Percentiles rank a stretch among this genome's conserved stretches.
These are phyloP conservation scores for Campoplex nolae DNA, from an alignment of 2,888 invertebrate genomes.

Conservation along the genomic window DNA sequence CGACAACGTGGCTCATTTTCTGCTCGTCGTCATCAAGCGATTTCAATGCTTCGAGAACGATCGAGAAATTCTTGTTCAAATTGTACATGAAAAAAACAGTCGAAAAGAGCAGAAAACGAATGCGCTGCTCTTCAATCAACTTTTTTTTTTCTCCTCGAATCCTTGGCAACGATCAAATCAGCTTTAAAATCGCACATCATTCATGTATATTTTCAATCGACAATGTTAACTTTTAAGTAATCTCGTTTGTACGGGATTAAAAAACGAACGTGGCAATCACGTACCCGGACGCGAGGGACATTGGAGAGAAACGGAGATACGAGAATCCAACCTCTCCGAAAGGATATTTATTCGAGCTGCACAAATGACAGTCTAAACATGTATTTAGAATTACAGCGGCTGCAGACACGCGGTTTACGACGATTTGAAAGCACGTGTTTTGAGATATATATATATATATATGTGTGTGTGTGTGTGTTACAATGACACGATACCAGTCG, in stretches of 20 bases:
- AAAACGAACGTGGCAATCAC: neutral
- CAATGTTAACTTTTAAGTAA: neutral
- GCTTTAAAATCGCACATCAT: neutral
- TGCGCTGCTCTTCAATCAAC: no score
- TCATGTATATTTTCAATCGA: neutral
- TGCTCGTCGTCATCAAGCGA: neutral
- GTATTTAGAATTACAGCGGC: slow-evolving; percentile 32
- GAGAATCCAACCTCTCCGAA: slow-evolving; percentile 25
- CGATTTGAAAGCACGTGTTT: slow-evolving; percentile 47
- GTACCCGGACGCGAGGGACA: neutral
- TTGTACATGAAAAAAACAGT: no score
- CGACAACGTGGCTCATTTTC: neutral
- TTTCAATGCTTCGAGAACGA: neutral
- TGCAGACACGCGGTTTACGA: slow-evolving; percentile 17
- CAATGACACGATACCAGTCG: slow-evolving; percentile 29
- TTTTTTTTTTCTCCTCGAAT: neutral
- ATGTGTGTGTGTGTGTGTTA: neutral
- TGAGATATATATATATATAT: neutral
- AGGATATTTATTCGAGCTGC: slow-evolving; percentile 30
- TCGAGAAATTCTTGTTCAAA: neutral
- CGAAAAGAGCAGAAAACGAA: no score
- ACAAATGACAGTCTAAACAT: slow-evolving; percentile 19
- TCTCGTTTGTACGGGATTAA: slow-evolving; percentile 2
- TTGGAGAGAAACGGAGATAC: neutral
- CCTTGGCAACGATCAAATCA: neutral